Base-by-base conservation (phyloP, 2,888 invertebrate genomes). In the Oligia fasciuncula region DNA sequence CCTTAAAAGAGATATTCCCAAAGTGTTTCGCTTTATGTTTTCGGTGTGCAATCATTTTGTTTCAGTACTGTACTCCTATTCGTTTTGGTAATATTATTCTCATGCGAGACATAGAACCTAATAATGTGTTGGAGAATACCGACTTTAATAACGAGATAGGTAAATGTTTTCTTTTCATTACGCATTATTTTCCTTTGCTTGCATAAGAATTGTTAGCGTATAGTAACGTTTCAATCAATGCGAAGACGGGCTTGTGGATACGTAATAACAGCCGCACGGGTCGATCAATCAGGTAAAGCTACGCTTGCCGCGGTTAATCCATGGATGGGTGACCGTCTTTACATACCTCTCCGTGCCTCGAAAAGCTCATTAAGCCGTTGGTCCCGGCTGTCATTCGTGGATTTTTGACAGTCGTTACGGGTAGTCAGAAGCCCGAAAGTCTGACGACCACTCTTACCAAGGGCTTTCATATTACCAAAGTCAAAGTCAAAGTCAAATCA, bases 51-150 rank as follows among this genome's bases (percentile, higher is more conserved):
- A 72, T 86, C 67, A 70, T 73, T 86, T 79, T 67, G 40, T 86
- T 14, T 51, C 23, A 14, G 17, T 51, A 63, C 13, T 29, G 40
- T 77, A 62, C 13, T 57, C 9, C 17, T 29, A 73, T 83, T 73
- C 49, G 49, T 76, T 85, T 51, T 65, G 62, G 54, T 13, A 84
- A 75, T 77, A 84, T 75, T 69, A 60, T 75, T 73, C 87, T 84
- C 76, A 40, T 66, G 68, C 29, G 84, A 67, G 43, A 66, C 19
- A 29, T 73, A 43, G 14, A 66, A 43, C 40, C 11, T 65, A 69
- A 29, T 19, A 29, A 19, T 51, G 5, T 67, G 57, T 23, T n/a
- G n/a, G 57, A n/a, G 57, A 54, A 57, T 40, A 35, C 9, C 19
- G 13, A 29, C 51, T 76, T 83, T 66, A 75, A 17, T 76, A 65